Percentiles rank a stretch among this genome's conserved stretches.
phyloP scores from a whole-genome alignment of 2,113 vertebrate genomes.

The Podocnemis expansa region DNA sequence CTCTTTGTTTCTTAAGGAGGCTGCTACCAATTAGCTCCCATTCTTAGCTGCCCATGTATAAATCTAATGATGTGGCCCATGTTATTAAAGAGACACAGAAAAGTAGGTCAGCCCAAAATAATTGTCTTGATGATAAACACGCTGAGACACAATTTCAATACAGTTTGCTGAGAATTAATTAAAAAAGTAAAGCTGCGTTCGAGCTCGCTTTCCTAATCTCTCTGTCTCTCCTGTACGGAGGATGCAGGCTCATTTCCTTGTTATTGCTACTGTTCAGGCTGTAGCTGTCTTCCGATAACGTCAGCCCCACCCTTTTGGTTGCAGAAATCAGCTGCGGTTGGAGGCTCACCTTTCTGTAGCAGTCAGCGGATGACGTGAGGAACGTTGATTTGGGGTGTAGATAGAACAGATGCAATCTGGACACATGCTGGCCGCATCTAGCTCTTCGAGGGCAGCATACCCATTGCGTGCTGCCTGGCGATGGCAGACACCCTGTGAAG shows the following conservation, averaged over 20 bases:
- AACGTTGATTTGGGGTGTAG: background rate
- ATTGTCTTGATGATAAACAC: constrained; percentile 64
- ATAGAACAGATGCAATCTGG: background rate
- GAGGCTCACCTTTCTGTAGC: background rate
- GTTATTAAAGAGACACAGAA: constrained; percentile 48
- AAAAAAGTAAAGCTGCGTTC: constrained; percentile 23
- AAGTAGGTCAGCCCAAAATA: constrained; percentile 71
- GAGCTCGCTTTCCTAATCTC: background rate
- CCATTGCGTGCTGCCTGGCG: background rate
- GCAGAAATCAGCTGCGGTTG: background rate
- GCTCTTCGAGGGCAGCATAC: accelerated
- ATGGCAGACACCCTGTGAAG: background rate
- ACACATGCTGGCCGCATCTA: background rate
- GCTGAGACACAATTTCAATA: background rate
- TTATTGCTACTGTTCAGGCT: background rate
- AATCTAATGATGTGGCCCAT: constrained; percentile 48
- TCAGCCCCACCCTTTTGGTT: background rate
- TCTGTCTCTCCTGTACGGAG: background rate
- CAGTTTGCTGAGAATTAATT: constrained; percentile 42
- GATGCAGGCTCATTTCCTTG: background rate
- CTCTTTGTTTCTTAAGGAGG: constrained; percentile 58
- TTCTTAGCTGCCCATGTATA: constrained; percentile 28
- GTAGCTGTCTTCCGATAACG: background rate
- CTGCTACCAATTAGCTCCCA: constrained; percentile 65
- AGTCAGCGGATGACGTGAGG: background rate